Conservation (phyloP, 2,888 invertebrate species). For the Drosophila neonasuta region DNA sequence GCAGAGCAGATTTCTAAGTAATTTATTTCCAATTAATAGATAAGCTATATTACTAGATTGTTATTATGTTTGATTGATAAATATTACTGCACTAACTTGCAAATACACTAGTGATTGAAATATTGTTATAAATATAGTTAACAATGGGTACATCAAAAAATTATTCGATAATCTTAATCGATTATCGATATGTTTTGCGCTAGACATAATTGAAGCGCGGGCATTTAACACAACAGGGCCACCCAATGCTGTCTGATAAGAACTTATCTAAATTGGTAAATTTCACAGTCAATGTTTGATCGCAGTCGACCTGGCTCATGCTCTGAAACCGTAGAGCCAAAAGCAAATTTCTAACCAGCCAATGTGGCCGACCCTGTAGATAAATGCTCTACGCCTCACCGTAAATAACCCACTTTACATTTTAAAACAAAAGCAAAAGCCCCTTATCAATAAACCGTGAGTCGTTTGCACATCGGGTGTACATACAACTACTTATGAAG, state of each 20-base stretch:
- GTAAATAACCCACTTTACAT: constrained; percentile 70
- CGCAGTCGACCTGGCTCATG: constrained; percentile 40
- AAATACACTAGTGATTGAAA: neutral
- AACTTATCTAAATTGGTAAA: constrained; percentile 65
- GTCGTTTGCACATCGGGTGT: constrained; percentile 54
- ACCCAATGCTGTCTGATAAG: constrained; percentile 52
- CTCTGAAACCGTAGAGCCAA: constrained; percentile 40
- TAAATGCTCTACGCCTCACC: constrained; percentile 39
- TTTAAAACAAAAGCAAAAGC: constrained; percentile 65
- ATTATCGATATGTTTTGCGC: constrained; percentile 21
- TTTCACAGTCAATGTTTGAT: constrained; percentile 28
- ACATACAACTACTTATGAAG: constrained; percentile 23
- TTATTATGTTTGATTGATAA: neutral
- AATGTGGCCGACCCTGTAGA: constrained; percentile 32
- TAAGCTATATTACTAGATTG: no score
- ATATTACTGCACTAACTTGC: neutral
- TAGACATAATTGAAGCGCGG: constrained; percentile 18
- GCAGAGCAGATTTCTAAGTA: no score
- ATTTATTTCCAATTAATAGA: no score
- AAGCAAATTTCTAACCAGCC: constrained; percentile 15
- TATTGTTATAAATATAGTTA: no score
- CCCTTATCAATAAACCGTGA: constrained; percentile 66
- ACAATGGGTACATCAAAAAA: neutral
- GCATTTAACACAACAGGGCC: constrained; percentile 27
- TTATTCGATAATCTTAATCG: constrained; percentile 25